A percentile compares a stretch with the other conserved stretches of the same genome.
phyloP scores from a whole-genome alignment of 2,113 vertebrate genomes.

The Lasiurus cinereus region DNA sequence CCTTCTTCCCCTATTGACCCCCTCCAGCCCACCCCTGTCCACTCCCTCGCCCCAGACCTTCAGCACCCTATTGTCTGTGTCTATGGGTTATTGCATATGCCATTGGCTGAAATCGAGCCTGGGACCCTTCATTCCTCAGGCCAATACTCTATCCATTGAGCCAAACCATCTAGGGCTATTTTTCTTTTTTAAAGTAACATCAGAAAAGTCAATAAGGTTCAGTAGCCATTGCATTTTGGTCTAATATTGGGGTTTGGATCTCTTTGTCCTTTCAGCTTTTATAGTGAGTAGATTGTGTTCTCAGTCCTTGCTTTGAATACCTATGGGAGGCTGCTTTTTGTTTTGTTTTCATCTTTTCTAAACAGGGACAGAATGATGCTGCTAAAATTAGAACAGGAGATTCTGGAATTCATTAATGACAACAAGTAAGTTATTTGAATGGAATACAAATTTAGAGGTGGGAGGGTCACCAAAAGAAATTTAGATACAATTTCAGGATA shows the following conservation, averaged over 20 bases:
- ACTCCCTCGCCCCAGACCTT: too few species aligned
- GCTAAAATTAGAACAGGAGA: conserved; percentile 99
- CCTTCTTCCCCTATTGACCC: too few species aligned
- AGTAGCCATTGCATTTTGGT: background rate
- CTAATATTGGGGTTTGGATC: background rate
- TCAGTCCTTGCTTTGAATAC: conserved; percentile 44
- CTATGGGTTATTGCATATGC: too few species aligned
- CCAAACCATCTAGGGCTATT: too few species aligned
- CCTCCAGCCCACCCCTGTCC: too few species aligned
- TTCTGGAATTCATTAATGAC: conserved; percentile 99
- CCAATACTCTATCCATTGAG: too few species aligned
- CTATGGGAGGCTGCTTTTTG: conserved; percentile 68
- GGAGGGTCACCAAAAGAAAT: conserved; percentile 58
- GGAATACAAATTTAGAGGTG: conserved; percentile 58
- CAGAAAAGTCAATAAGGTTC: background rate
- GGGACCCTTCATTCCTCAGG: too few species aligned
- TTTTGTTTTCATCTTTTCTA: conserved; percentile 67
- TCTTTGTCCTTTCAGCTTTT: background rate
- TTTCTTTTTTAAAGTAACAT: conserved; percentile 24
- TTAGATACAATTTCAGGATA: conserved; percentile 59
- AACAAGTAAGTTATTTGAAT: conserved; percentile 93
- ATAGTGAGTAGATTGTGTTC: conserved; percentile 1
- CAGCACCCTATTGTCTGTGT: too few species aligned
- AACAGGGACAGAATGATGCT: conserved; percentile 99
- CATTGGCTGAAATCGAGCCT: too few species aligned